Evolutionary conservation across 2,888 invertebrate species (phyloP).

Genomic region (Eristalis arbustorum): DNA sequence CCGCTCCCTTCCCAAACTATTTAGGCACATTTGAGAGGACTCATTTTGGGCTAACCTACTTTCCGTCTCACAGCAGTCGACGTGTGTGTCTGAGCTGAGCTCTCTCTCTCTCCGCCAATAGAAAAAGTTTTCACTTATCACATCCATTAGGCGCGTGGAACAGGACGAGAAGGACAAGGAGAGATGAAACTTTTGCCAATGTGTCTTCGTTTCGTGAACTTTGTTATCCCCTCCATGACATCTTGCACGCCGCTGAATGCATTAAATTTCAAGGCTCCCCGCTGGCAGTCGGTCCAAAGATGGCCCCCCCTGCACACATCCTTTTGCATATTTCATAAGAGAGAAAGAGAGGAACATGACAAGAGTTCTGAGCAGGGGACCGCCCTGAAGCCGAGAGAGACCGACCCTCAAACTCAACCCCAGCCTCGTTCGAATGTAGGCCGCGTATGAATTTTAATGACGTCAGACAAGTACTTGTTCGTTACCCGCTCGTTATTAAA

Average conservation of each 20-base stretch:
- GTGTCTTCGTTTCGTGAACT: constrained; percentile 55
- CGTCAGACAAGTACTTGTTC: constrained; percentile 71
- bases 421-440: constrained; percentile 73
- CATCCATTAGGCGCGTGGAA: constrained; percentile 46
- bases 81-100: not conserved
- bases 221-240: constrained; percentile 40
- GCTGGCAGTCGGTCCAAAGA: constrained; percentile 11
- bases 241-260: constrained; percentile 54
- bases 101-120: not conserved
- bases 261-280: constrained; percentile 61
- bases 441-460: constrained; percentile 78
- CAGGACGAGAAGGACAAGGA: not conserved
- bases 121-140: constrained; percentile 42
- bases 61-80: constrained; percentile 2
- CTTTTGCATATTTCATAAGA: constrained; percentile 57
- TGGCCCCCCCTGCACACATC: constrained; percentile 14
- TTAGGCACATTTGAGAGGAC: constrained; percentile 7
- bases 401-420: constrained; percentile 3
- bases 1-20: not conserved
- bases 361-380: constrained; percentile 4
- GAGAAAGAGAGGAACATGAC: constrained; percentile 9
- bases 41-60: constrained; percentile 20
- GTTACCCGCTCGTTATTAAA: not conserved
- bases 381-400: not conserved
- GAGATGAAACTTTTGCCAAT: constrained; percentile 59